A percentile compares a stretch with the other conserved stretches of the same genome.
Evolutionary conservation across 2,888 invertebrate genomes (phyloP).

Genomic region (Drosophila mimica): DNA sequence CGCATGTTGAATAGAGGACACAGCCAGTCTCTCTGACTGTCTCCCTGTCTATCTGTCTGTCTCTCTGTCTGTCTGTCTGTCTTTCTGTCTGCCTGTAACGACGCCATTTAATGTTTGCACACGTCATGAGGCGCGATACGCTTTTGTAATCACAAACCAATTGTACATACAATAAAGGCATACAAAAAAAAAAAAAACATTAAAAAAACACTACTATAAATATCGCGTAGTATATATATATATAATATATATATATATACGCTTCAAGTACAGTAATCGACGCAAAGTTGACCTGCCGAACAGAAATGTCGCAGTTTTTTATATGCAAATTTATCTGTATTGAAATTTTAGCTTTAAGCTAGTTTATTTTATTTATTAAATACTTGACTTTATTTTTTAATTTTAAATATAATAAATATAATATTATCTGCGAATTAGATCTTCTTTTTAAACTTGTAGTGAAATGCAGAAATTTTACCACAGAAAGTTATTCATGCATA

Average conservation of each 20-base stretch:
- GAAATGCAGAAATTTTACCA: neutral
- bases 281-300: neutral
- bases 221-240: slow-evolving; percentile 4
- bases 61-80: neutral
- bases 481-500: neutral
- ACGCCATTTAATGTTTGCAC: slow-evolving; percentile 83
- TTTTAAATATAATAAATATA: no score
- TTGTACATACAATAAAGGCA: slow-evolving; percentile 65
- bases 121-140: slow-evolving; percentile 82
- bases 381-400: neutral
- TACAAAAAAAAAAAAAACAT: slow-evolving; percentile 17
- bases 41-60: neutral
- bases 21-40: neutral
- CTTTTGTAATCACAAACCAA: slow-evolving; percentile 82
- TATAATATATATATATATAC: neutral
- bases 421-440: no score
- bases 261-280: slow-evolving; percentile 3
- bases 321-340: neutral
- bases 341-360: neutral
- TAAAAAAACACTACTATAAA: slow-evolving; percentile 22
- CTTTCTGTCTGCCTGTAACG: slow-evolving; percentile 32
- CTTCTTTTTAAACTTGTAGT: neutral
- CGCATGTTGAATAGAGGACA: slow-evolving; percentile 17
- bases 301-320: neutral
- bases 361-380: neutral